Evolutionary conservation across 2,113 vertebrate genomes (phyloP).

Genomic region (Oceanodroma tethys): DNA sequence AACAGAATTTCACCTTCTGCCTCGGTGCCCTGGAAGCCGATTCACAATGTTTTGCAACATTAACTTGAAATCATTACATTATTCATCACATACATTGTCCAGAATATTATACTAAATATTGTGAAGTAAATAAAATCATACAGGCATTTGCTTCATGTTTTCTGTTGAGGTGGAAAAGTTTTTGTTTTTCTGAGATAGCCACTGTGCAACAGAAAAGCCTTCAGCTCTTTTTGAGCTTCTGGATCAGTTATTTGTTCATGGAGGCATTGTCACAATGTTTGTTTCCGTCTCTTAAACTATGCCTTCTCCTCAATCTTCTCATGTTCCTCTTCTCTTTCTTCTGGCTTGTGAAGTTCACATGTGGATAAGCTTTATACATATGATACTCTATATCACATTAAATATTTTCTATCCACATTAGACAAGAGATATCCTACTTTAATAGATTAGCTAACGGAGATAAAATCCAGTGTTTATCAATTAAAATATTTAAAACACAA

Average conservation of each 20-base stretch:
- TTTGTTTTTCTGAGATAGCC: background rate
- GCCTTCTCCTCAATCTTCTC: background rate
- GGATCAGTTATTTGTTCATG: background rate
- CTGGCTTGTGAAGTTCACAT: background rate
- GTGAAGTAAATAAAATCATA: background rate
- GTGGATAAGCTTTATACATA: background rate
- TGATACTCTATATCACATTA: background rate
- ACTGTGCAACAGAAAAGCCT: background rate
- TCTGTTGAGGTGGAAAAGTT: background rate
- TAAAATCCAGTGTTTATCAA: background rate
- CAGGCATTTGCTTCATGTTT: background rate
- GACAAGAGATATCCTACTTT: background rate
- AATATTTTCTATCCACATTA: background rate
- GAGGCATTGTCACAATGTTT: background rate
- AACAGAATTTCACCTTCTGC: background rate
- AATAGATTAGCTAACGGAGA: background rate
- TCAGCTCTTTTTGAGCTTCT: background rate
- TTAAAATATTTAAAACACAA: background rate
- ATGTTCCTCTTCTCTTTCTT: background rate
- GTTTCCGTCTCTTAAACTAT: background rate
- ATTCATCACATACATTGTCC: background rate
- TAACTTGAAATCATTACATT: background rate
- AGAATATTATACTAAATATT: background rate
- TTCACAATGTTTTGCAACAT: background rate
- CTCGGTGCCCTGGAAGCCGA: background rate